phyloP scores from a whole-genome alignment of 2,113 vertebrate genomes.

The Rallus limicola region DNA sequence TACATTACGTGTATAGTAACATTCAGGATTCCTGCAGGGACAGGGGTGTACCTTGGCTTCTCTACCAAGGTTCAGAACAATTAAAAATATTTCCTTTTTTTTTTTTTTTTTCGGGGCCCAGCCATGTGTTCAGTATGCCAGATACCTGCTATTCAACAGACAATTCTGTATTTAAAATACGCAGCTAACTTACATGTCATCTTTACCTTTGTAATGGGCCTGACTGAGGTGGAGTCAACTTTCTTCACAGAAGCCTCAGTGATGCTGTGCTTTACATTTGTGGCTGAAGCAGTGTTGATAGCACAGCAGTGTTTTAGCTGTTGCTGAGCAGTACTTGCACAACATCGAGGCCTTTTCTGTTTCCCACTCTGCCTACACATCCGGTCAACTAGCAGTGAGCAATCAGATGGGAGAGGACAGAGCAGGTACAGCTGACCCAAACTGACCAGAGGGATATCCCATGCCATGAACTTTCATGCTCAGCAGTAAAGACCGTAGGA shows the following conservation, averaged over 20 bases:
- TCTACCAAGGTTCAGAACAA: neutral
- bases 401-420: neutral
- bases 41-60: neutral
- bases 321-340: neutral
- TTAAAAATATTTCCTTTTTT: neutral
- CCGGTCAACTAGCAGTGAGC: neutral
- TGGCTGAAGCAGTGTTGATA: neutral
- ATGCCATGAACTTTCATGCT: neutral
- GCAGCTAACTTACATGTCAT: neutral
- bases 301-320: neutral
- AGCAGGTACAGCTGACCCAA: neutral
- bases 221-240: neutral
- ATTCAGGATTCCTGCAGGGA: neutral
- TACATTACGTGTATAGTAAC: neutral
- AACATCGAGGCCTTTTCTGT: neutral
- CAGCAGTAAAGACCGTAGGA: neutral
- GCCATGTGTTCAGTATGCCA: neutral
- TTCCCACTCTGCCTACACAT: fast-evolving
- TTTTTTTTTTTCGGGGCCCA: neutral
- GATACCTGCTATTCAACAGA: neutral
- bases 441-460: neutral
- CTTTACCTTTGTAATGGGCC: neutral
- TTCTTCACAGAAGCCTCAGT: neutral
- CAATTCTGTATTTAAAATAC: neutral
- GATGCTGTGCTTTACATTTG: neutral